Evolutionary conservation across 2,888 invertebrate genomes (phyloP).

Genomic region (Metacarcinus magister): DNA sequence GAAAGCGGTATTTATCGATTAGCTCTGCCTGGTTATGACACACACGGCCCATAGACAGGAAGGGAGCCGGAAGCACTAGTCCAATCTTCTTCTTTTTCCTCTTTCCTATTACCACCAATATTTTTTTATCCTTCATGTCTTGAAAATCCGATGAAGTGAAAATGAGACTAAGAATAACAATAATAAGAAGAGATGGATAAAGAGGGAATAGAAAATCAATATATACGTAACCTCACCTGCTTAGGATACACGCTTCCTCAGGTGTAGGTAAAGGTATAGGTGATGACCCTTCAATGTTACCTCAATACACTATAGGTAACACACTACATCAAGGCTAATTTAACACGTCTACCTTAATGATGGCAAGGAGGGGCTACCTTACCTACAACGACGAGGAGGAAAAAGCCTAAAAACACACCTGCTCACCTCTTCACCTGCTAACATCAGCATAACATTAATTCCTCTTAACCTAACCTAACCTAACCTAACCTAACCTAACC

Average conservation of each 20-base stretch:
- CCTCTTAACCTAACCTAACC: no score
- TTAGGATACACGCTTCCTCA: neutral
- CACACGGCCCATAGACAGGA: constrained; percentile 31
- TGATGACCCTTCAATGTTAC: neutral
- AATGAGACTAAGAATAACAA: neutral
- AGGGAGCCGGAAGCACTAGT: neutral
- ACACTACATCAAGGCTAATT: constrained; percentile 1
- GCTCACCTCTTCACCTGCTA: neutral
- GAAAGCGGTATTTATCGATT: constrained; percentile 52
- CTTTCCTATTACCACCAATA: neutral
- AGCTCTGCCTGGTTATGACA: constrained; percentile 52
- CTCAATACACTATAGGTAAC: constrained; percentile 27
- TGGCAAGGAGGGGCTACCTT: neutral
- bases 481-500: no score
- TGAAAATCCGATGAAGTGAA: neutral
- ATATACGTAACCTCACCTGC: neutral
- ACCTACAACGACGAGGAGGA: neutral
- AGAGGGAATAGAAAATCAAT: neutral
- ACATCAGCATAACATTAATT: neutral
- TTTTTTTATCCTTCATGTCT: neutral
- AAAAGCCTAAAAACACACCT: neutral
- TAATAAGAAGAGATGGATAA: no score
- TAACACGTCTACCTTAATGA: constrained; percentile 21
- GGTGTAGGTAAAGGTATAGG: neutral
- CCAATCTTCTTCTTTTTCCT: neutral